Base-by-base conservation (phyloP, 2,797 vertebrate species). In the Picus viridis region DNA sequence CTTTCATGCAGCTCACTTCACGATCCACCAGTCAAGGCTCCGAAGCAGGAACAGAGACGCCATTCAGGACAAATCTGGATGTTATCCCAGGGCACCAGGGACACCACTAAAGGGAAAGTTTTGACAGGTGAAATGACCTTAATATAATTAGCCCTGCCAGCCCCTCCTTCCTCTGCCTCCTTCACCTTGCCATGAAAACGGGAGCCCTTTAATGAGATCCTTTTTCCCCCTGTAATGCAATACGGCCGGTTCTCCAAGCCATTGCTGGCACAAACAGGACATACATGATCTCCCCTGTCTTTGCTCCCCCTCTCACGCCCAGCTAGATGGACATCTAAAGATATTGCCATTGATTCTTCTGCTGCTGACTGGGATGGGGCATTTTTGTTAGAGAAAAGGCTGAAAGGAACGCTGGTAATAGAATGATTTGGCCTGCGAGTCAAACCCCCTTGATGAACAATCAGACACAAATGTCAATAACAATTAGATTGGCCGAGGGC, bases 401-500 rank as follows among this genome's bases (percentile, higher is more conserved):
- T 95, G 96, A 94, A 95, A 96, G 93, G 84, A 96, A 94, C 86
- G 81, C 54, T 3, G 24, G 85, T 97, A 97, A 98, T 97, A 97
- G 97, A 97, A 98, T 93, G 97, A 97, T 96, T 92, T 89, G 96
- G 95, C 97, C 97, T 93, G 88, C 81, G 71, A 96, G 97, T 95
- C 97, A 97, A 97, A 93, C 96, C 96, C 92, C 70, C 96, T 96
- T 97, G 97, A 98, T 97, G 98, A 98, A 98, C 97, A 97, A 96
- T 97, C 96, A 97, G 97, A 98, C 98, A 97, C 97, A 97, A 95
- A 98, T 94, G 96, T 98, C 98, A 98, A 98, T 98, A 98, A 97
- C 96, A 98, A 98, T 98, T 97, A 98, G 96, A 98, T 98, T 98
- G 97, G 97, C 97, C 70, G 13, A 91, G 91, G 97, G 97, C 97